These are phyloP conservation scores for Gadus chalcogrammus DNA, from an alignment of 2,113 vertebrate genomes.

Conservation along the genomic window DNA sequence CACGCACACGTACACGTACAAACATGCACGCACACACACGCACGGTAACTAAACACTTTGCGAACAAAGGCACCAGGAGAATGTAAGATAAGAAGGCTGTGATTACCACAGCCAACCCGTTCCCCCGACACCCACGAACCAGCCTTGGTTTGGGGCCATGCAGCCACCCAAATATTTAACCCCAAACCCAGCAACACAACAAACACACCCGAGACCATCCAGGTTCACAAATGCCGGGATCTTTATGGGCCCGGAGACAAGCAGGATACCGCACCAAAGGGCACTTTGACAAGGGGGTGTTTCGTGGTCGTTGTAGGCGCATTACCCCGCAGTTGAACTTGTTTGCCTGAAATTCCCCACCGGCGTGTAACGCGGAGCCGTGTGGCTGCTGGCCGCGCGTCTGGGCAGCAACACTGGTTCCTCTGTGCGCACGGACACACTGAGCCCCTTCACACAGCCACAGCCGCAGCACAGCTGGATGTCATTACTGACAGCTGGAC, in stretches of 20 bases:
- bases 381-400: conserved; percentile 23
- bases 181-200: conserved; percentile 23
- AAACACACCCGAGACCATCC: conserved; percentile 30
- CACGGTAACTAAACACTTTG: conserved; percentile 49
- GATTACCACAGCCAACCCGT: conserved; percentile 51
- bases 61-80: conserved; percentile 49
- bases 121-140: conserved; percentile 47
- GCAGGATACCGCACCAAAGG: conserved; percentile 12
- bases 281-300: conserved; percentile 35
- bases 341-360: conserved; percentile 72
- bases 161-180: conserved; percentile 32
- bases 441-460: conserved; percentile 29
- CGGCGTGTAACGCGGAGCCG: conserved; percentile 48
- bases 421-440: conserved; percentile 51
- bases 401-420: conserved; percentile 57
- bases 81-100: conserved; percentile 44
- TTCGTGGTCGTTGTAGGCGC: conserved; percentile 13
- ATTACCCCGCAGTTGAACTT: conserved; percentile 58
- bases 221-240: conserved; percentile 37
- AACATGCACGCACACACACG: conserved; percentile 9
- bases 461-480: conserved; percentile 62
- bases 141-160: conserved; percentile 27
- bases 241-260: conserved; percentile 13
- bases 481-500: conserved; percentile 64
- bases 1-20: background rate